Conservation (phyloP, 2,113 vertebrate species). For the Craseonycteris thonglongyai region DNA sequence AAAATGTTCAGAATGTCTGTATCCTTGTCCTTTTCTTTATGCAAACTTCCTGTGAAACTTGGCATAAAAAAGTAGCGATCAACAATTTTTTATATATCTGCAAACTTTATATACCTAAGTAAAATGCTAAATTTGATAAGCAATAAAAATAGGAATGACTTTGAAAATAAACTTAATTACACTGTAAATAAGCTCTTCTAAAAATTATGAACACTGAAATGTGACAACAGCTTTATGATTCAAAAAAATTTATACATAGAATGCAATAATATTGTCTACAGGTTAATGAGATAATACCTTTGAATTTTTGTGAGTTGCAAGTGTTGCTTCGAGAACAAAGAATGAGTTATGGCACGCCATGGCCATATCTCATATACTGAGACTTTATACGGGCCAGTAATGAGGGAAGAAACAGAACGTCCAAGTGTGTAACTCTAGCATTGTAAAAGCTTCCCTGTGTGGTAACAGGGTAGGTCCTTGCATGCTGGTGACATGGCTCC, state of each 20-base stretch:
- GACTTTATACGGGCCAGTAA: not conserved
- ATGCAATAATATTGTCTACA: not conserved
- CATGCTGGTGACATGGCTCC: too few relatives aligned
- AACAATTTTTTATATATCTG: not conserved
- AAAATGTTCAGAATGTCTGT: slow-evolving; percentile 92
- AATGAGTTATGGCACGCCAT: not conserved
- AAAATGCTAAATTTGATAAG: not conserved
- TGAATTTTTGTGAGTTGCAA: not conserved
- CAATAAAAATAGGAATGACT: not conserved
- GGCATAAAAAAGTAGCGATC: slow-evolving; percentile 40
- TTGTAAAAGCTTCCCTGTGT: not conserved
- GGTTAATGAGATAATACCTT: not conserved
- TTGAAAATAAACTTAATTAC: not conserved
- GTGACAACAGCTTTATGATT: not conserved
- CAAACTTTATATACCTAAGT: not conserved
- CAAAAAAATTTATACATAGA: not conserved
- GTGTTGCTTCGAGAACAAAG: not conserved
- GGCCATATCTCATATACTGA: not conserved
- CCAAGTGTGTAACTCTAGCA: not conserved
- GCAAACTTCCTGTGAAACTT: slow-evolving; percentile 86
- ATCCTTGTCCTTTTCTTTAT: slow-evolving; percentile 79
- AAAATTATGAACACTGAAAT: not conserved
- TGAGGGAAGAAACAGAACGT: not conserved
- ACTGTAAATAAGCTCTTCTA: not conserved
- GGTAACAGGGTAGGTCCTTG: not conserved